These are phyloP conservation scores for Lepidocyrtoides sp. DNA, from an alignment of 2,888 invertebrate species.

Conservation along the genomic window DNA sequence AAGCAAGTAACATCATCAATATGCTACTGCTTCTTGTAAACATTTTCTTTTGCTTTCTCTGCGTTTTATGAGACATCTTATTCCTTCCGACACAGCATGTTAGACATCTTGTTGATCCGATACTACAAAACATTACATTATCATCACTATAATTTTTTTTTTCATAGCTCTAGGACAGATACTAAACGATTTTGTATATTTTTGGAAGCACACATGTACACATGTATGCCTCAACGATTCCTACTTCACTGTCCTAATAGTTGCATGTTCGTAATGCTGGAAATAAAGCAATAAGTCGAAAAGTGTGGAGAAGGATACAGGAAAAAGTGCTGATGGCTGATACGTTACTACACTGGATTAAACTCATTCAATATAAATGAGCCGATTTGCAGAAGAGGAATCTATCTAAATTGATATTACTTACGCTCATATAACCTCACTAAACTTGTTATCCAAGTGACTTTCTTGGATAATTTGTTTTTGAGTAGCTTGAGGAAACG, in stretches of 20 bases:
- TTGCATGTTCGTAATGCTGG: neutral
- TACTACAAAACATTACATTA: neutral
- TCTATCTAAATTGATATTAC: slow-evolving; percentile 50
- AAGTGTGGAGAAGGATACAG: neutral
- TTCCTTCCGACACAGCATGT: neutral
- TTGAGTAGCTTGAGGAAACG: slow-evolving; percentile 42
- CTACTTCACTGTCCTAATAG: too few species aligned
- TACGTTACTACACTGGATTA: slow-evolving; percentile 31
- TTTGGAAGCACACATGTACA: neutral
- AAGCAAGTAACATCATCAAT: slow-evolving; percentile 6
- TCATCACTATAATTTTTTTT: neutral
- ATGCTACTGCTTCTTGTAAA: slow-evolving; percentile 30
- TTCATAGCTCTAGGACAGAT: neutral
- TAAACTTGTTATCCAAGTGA: slow-evolving; percentile 54
- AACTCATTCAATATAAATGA: slow-evolving; percentile 38
- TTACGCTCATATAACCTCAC: neutral
- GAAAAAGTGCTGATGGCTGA: neutral
- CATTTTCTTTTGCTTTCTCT: slow-evolving; percentile 35
- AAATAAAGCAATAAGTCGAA: neutral
- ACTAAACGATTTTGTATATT: neutral
- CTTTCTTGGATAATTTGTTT: slow-evolving; percentile 36
- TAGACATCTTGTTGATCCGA: slow-evolving; percentile 25
- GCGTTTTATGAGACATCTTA: neutral
- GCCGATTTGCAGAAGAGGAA: slow-evolving; percentile 34
- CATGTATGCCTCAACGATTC: neutral